Evolutionary conservation across 2,113 vertebrate species (phyloP).

Genomic region (Poecilia latipinna): DNA sequence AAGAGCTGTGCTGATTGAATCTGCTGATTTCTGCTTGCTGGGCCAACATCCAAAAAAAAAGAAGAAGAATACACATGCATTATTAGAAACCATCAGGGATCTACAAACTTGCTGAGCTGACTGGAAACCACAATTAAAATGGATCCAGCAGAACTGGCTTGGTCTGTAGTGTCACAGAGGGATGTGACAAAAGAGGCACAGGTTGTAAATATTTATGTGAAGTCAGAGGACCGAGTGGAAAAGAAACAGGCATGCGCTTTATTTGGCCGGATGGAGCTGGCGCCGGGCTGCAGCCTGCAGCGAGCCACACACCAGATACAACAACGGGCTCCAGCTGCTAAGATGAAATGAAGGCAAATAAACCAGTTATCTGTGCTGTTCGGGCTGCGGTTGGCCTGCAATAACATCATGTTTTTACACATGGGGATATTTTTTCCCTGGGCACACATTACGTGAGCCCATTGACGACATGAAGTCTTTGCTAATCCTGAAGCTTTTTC

Average conservation of each 20-base stretch:
- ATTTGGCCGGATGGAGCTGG: conserved; percentile 54
- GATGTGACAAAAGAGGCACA: conserved; percentile 23
- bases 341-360: conserved; percentile 40
- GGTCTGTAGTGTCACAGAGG: conserved; percentile 33
- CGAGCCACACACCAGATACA: conserved; percentile 12
- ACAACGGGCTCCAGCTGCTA: conserved; percentile 32
- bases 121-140: conserved; percentile 38
- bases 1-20: not conserved
- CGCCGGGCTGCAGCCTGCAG: conserved; percentile 18
- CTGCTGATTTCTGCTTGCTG: not conserved
- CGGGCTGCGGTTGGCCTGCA: conserved; percentile 11
- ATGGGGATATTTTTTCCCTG: conserved; percentile 19
- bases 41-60: not conserved
- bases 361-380: conserved; percentile 48
- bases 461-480: conserved; percentile 39
- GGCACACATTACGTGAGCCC: conserved; percentile 36
- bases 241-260: conserved; percentile 35
- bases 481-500: conserved; percentile 68
- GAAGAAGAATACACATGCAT: conserved; percentile 5
- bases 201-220: conserved; percentile 45
- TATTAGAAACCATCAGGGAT: conserved; percentile 26
- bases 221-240: conserved; percentile 24
- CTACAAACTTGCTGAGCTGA: conserved; percentile 24
- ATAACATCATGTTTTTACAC: conserved; percentile 24
- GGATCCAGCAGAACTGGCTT: conserved; percentile 1